These are phyloP conservation scores for Volucella bombylans DNA, from an alignment of 2,888 invertebrate genomes.

Conservation along the genomic window DNA sequence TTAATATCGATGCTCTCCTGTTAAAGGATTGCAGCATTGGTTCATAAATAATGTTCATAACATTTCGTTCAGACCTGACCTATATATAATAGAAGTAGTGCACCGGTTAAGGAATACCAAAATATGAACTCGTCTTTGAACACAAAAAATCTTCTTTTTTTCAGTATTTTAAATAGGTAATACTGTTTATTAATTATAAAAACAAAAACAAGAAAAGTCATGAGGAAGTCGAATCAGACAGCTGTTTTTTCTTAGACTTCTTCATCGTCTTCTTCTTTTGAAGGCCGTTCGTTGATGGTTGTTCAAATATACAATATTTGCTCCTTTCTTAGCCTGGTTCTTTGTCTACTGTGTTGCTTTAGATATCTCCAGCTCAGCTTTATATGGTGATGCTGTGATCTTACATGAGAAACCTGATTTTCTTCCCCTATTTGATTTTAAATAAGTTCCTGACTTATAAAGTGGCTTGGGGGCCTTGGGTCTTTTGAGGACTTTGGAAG, in stretches of 20 bases:
- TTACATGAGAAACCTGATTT: slow-evolving; percentile 22
- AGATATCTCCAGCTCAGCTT: slow-evolving; percentile 28
- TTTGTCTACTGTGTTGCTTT: slow-evolving; percentile 27
- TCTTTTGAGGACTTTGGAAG: too few species aligned
- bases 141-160: slow-evolving; percentile 6
- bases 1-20: too few species aligned
- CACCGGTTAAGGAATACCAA: slow-evolving; percentile 18
- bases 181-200: too few species aligned
- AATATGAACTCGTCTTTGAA: slow-evolving; percentile 10
- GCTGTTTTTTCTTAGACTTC: too few species aligned
- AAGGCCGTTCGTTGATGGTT: slow-evolving; percentile 10
- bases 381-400: slow-evolving; percentile 22
- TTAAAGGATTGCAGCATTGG: too few species aligned
- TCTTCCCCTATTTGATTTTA: too few species aligned
- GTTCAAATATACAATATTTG: too few species aligned
- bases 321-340: slow-evolving; percentile 5
- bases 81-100: neutral
- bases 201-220: too few species aligned
- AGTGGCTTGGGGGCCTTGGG: neutral
- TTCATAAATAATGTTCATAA: too few species aligned
- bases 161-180: neutral
- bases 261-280: slow-evolving; percentile 5
- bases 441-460: slow-evolving; percentile 11
- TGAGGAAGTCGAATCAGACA: too few species aligned
- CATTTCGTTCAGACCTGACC: too few species aligned